Evolutionary conservation across 2,113 vertebrate species (phyloP).

Genomic region (Cyanoderma ruficeps): DNA sequence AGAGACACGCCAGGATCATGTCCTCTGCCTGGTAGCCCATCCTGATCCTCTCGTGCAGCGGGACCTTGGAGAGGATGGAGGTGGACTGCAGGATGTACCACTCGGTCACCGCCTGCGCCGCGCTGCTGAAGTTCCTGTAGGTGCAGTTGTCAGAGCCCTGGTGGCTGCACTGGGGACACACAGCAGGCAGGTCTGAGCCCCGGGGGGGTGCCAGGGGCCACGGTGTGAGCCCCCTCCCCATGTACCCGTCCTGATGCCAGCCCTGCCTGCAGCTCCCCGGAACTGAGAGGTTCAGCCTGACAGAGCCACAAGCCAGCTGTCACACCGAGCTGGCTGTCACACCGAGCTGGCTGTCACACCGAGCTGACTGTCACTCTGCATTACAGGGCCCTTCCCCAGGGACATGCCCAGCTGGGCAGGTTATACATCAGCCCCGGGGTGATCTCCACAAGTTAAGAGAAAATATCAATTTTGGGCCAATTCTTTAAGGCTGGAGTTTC

Average conservation of each 20-base stretch:
- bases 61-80: constrained; percentile 76
- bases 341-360: neutral
- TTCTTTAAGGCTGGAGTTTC: neutral
- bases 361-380: fast-evolving
- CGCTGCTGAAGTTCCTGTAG: constrained; percentile 79
- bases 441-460: neutral
- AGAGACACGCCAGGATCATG: constrained; percentile 81
- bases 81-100: constrained; percentile 83
- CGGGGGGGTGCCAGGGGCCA: fast-evolving
- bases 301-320: fast-evolving
- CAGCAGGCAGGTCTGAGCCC: neutral
- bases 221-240: fast-evolving
- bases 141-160: constrained; percentile 58
- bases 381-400: neutral
- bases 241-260: fast-evolving
- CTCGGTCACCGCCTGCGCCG: constrained; percentile 73
- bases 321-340: neutral
- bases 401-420: neutral
- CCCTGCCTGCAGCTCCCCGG: neutral
- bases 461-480: neutral
- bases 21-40: constrained; percentile 77
- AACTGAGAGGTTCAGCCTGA: fast-evolving
- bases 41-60: constrained; percentile 32
- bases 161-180: constrained; percentile 69
- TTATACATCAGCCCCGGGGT: neutral